A percentile compares a stretch with the other conserved stretches of the same genome.
Evolutionary conservation across 2,797 vertebrate species (phyloP).

Genomic region (Lindbergichthys nudifrons): DNA sequence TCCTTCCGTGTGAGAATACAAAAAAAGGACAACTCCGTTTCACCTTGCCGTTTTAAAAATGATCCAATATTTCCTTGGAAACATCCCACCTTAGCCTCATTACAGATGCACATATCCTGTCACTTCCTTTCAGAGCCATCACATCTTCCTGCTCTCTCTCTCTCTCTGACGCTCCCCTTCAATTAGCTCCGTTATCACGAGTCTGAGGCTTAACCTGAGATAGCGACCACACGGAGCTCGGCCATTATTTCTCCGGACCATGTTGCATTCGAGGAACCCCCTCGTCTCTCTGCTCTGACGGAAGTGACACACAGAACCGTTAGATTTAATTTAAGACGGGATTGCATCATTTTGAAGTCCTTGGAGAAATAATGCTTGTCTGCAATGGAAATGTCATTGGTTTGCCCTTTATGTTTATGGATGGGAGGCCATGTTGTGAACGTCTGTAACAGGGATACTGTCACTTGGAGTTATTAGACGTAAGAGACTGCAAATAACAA

Average conservation of each 20-base stretch:
- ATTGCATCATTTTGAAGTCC: slow-evolving; percentile 68
- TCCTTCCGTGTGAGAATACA: slow-evolving; percentile 10
- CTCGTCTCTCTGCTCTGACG: slow-evolving; percentile 38
- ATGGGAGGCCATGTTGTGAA: slow-evolving; percentile 60
- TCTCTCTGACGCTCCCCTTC: slow-evolving; percentile 45
- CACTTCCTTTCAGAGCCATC: slow-evolving; percentile 50
- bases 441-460: slow-evolving; percentile 51
- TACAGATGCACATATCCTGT: slow-evolving; percentile 55
- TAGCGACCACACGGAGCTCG: slow-evolving; percentile 18
- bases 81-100: slow-evolving; percentile 45
- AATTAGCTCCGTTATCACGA: slow-evolving; percentile 68
- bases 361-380: slow-evolving; percentile 74
- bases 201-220: slow-evolving; percentile 62
- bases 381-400: slow-evolving; percentile 67
- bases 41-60: slow-evolving; percentile 50
- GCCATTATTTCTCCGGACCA: slow-evolving; percentile 44
- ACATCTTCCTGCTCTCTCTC: slow-evolving; percentile 29
- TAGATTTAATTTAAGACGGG: slow-evolving; percentile 65
- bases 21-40: slow-evolving; percentile 32
- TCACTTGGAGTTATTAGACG: slow-evolving; percentile 61
- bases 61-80: slow-evolving; percentile 55
- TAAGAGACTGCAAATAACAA: slow-evolving; percentile 55
- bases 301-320: slow-evolving; percentile 52
- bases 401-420: slow-evolving; percentile 73
- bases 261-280: slow-evolving; percentile 32